Evolutionary conservation across 2,888 invertebrate genomes (phyloP), one percentile per base, ranked within the genome.

Genomic region (Drosophila emarginata): DNA sequence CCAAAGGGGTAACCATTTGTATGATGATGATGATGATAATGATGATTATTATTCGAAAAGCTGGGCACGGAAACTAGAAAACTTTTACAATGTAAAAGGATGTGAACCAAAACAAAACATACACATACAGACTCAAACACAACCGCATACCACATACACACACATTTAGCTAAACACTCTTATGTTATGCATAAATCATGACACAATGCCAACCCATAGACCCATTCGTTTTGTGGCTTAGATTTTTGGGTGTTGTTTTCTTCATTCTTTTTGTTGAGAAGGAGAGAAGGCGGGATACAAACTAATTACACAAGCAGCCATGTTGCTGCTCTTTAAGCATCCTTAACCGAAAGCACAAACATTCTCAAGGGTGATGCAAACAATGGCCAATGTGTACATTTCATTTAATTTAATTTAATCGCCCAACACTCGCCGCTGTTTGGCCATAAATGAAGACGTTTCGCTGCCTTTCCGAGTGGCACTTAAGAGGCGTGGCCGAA

Each of bases 381-480:
- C 71, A 71, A 71, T 61, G 60, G 57, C 45, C 9, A 56, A 66
- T 70, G 60, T 64, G 72, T 39, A 70, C 75, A 67, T 74, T 80
- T 74, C 60, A 74, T 83, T 76, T 74, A 66, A 80, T 79, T 86
- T 80, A 80, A 84, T 87, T 87, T 73, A 81, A 87, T 80, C 77
- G 80, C 54, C 52, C 52, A 45, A 45, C 45, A 45, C 45, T 45
- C 45, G 45, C 45, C 45, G 54, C 54, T 36, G 64, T 15, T 57
- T 14, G 61, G 21, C 61, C 60, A 58, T 73, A 73, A 83, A 77
- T 84, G 79, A 84, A 84, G 81, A 83, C 40, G 77, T 68, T 45
- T 6, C 15, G 45, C 45, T 21, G 45, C 45, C 45, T 21, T 64
- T 56, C 72, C 62, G 40, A 74, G 77, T 64, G 69, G 68, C 69